phyloP scores from a whole-genome alignment of 2,113 vertebrate genomes.

The Cacatua alba region DNA sequence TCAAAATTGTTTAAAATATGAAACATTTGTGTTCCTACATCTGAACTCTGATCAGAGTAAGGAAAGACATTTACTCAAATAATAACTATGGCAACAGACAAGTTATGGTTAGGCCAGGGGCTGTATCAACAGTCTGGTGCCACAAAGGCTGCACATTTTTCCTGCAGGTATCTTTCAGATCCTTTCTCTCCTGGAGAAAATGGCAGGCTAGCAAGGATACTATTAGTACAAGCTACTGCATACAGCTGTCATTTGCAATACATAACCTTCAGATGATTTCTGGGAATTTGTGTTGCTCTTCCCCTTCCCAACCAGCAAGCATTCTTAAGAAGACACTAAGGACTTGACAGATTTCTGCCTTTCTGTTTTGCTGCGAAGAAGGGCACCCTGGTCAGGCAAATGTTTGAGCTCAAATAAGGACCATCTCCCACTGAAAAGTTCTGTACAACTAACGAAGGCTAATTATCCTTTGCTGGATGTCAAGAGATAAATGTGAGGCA shows the following conservation, averaged over 20 bases:
- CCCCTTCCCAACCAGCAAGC: background rate
- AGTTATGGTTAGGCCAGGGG: background rate
- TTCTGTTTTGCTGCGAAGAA: background rate
- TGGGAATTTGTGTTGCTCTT: background rate
- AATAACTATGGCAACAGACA: background rate
- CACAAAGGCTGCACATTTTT: background rate
- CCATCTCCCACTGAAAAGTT: background rate
- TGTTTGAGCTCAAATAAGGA: background rate
- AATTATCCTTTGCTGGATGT: conserved; percentile 8
- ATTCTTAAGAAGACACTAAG: background rate
- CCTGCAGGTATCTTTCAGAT: background rate
- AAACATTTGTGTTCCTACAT: background rate
- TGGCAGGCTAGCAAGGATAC: background rate
- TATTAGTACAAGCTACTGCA: background rate
- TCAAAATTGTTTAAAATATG: background rate
- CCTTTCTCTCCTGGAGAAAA: background rate
- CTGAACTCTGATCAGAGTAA: background rate
- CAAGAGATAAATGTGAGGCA: background rate
- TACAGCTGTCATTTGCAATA: background rate
- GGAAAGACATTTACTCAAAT: background rate
- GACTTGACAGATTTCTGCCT: background rate
- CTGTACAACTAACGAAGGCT: background rate
- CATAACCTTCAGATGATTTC: background rate
- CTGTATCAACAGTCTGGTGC: background rate
- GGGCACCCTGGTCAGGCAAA: background rate